A percentile compares a stretch with the other conserved stretches of the same genome.
phyloP scores from a whole-genome alignment of 2,888 invertebrate species.

The Macrosoma leucophasiata region DNA sequence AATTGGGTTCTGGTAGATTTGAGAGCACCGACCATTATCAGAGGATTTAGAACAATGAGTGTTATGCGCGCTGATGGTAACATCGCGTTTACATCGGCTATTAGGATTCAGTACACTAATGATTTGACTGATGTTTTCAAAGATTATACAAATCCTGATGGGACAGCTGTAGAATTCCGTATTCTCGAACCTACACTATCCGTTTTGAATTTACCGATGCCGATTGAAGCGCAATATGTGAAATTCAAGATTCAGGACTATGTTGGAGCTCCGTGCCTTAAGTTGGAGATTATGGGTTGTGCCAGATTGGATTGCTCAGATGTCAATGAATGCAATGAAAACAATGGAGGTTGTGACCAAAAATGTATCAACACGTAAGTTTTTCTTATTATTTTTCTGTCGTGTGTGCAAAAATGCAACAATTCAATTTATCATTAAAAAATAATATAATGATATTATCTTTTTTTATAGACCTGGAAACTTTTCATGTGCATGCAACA shows the following conservation, averaged over 20 bases:
- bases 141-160: constrained; percentile 94
- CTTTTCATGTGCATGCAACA: constrained; percentile 91
- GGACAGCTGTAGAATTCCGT: constrained; percentile 93
- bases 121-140: constrained; percentile 91
- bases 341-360: constrained; percentile 95
- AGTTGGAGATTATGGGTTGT: constrained; percentile 95
- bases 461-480: constrained; percentile 81
- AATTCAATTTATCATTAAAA: too few relatives aligned
- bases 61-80: constrained; percentile 88
- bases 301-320: constrained; percentile 92
- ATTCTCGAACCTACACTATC: constrained; percentile 93
- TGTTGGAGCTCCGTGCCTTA: constrained; percentile 90
- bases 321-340: constrained; percentile 89
- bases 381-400: too few relatives aligned
- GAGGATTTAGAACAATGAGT: constrained; percentile 94
- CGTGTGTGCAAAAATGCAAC: too few relatives aligned
- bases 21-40: constrained; percentile 90
- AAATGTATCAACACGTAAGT: constrained; percentile 88
- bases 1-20: constrained; percentile 93
- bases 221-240: constrained; percentile 92
- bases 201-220: constrained; percentile 90
- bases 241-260: constrained; percentile 92
- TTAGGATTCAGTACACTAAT: constrained; percentile 91
- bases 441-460: not conserved
- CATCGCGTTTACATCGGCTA: constrained; percentile 92